phyloP scores from a whole-genome alignment of 1,140 invertebrate genomes.

The Kradibia gibbosae region DNA sequence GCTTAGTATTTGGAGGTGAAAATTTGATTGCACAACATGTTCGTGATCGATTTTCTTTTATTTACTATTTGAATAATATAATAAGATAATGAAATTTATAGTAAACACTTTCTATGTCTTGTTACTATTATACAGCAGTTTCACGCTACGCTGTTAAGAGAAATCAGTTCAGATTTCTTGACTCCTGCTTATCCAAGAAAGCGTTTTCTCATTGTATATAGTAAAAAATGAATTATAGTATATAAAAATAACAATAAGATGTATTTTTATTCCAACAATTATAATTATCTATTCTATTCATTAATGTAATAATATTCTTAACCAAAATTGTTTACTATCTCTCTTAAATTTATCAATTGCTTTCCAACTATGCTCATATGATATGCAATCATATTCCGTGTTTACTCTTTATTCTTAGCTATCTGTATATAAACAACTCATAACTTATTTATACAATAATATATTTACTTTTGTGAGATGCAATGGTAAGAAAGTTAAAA shows the following conservation, averaged over 20 bases:
- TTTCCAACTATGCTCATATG: background rate
- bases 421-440: no score
- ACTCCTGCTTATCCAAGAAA: background rate
- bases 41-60: conserved; percentile 9
- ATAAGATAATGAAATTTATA: conserved; percentile 25
- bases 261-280: background rate
- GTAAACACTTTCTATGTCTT: conserved; percentile 27
- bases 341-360: background rate
- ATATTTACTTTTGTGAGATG: background rate
- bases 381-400: background rate
- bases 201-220: background rate
- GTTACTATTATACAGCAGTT: background rate
- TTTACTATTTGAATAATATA: conserved; percentile 40
- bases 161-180: conserved; percentile 31
- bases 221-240: background rate
- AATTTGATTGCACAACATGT: background rate
- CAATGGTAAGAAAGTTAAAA: background rate
- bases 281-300: background rate
- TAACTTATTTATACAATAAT: no score
- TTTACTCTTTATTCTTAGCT: background rate
- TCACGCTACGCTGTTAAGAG: background rate
- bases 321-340: no score
- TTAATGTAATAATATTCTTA: background rate
- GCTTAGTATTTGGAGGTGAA: background rate
- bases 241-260: background rate